Conservation (phyloP, 30 jellyfish, hydroid and myxozoan species). For the Morbakka virulenta region DNA sequence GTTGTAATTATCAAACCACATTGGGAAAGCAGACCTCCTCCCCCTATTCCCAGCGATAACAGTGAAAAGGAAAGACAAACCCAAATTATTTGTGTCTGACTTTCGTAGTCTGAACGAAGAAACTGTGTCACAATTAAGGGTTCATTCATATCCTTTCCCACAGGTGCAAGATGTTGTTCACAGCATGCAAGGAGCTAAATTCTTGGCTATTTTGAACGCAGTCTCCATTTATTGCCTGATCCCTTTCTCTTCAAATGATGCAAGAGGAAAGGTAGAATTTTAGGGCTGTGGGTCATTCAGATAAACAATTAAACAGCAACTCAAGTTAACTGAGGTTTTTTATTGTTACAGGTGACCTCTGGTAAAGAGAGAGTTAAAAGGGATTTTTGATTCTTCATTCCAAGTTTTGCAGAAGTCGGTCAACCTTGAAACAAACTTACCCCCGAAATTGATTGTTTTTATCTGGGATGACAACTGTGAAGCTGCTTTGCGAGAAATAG, state of each 20-base stretch:
- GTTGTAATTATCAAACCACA: too few relatives aligned
- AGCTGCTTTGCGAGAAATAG: constrained; percentile 1
- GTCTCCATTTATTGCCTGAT: constrained; percentile 42
- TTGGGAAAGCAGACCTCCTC: too few relatives aligned
- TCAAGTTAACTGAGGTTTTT: constrained; percentile 19
- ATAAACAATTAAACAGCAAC: constrained; percentile 32
- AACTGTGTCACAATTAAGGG: too few relatives aligned
- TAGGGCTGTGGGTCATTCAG: constrained; percentile 18
- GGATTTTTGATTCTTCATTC: constrained; percentile 16
- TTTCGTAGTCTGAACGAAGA: constrained; percentile 25
- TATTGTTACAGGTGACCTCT: background rate
- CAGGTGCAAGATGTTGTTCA: constrained; percentile 32
- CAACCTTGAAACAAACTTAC: constrained; percentile 31
- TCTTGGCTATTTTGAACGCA: constrained; percentile 43
- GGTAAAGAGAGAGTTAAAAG: constrained; percentile 14
- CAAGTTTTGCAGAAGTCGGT: constrained; percentile 6
- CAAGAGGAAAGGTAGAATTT: constrained; percentile 24
- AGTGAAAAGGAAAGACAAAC: constrained; percentile 16
- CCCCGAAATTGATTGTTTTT: constrained; percentile 13
- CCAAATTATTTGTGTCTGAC: constrained; percentile 25
- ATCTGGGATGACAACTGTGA: constrained; percentile 31
- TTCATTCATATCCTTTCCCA: constrained; percentile 40
- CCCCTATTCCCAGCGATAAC: constrained; percentile 23
- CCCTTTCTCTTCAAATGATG: constrained; percentile 13
- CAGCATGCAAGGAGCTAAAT: constrained; percentile 45